Evolutionary conservation across 2,888 invertebrate genomes (phyloP), one percentile per base, ranked within the genome.

Genomic region (Synanthedon vespiformis): DNA sequence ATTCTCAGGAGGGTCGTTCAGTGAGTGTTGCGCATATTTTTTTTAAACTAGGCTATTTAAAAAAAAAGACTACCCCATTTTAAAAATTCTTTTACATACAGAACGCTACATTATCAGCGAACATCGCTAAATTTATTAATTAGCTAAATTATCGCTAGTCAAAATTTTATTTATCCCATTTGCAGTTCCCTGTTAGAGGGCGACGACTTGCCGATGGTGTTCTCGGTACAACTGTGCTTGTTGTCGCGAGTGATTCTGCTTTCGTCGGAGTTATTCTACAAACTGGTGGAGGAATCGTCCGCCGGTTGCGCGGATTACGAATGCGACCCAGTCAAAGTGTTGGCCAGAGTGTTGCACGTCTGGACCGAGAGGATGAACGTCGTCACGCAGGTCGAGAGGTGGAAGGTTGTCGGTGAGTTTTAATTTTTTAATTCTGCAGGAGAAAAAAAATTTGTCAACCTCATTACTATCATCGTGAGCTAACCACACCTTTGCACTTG

Each of bases 291-390:
- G 40, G 87, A 88, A 55, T 77, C 89, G 0, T 76, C 90, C 0
- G 70, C 61, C 27, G 76, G 74, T 1, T 63, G 84, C 10, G 68
- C 72, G 3, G 87, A 89, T 52, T 86, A 77, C 55, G 82, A 78
- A 62, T 80, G 84, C 1, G 89, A 89, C 34, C 90, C 92, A 4
- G 90, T 91, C 54, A 89, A 90, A 54, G 90, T 95, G 52, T 80
- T 96, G 51, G 90, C 89, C 51, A 90, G 90, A 63, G 88, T 97
- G 40, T 77, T 96, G 50, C 91, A 92, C 59, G 90, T 92, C 0
- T 96, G 95, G 94, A 89, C 95, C 6, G 90, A 90, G 57, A 93
- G 92, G 75, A 93, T 96, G 91, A 91, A 93, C 44, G 81, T 92
- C 52, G 92, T 95, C 3, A 91, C 93, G 0, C 94, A 94, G 61